Percentiles rank a stretch among this genome's conserved stretches.
Conservation (phyloP, 2,113 vertebrate species). For the Psammodynastes pulverulentus region DNA sequence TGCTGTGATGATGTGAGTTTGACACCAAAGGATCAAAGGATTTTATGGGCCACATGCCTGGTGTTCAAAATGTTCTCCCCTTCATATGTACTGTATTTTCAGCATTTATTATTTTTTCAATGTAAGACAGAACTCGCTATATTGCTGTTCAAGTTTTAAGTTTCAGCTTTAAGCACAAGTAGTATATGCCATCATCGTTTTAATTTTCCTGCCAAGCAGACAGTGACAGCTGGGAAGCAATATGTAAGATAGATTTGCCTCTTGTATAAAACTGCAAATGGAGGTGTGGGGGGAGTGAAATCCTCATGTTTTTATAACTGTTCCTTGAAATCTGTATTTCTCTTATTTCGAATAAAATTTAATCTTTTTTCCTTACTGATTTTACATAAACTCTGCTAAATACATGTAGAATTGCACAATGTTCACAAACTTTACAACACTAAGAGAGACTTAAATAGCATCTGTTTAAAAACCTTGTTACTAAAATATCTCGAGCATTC, state of each 20-base stretch:
- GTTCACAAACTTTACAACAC: not conserved
- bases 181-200: constrained; percentile 63
- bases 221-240: constrained; percentile 66
- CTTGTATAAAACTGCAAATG: constrained; percentile 70
- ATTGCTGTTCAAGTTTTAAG: constrained; percentile 56
- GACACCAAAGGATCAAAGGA: too few relatives aligned
- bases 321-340: constrained; percentile 59
- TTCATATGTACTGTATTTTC: constrained; percentile 30
- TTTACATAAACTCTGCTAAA: not conserved
- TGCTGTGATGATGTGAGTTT: too few relatives aligned
- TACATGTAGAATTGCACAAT: not conserved
- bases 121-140: constrained; percentile 38
- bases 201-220: constrained; percentile 66
- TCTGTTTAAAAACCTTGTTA: not conserved
- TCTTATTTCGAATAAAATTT: constrained; percentile 42
- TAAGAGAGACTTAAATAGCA: not conserved
- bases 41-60: not conserved
- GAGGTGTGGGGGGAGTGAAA: not conserved
- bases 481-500: not conserved
- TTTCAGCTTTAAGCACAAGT: constrained; percentile 62
- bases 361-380: constrained; percentile 63
- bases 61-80: not conserved
- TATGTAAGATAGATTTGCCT: constrained; percentile 66
- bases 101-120: constrained; percentile 42
- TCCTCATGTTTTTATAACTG: constrained; percentile 63